phyloP scores from a whole-genome alignment of 1,140 invertebrate species.

The Caerostris extrusa region DNA sequence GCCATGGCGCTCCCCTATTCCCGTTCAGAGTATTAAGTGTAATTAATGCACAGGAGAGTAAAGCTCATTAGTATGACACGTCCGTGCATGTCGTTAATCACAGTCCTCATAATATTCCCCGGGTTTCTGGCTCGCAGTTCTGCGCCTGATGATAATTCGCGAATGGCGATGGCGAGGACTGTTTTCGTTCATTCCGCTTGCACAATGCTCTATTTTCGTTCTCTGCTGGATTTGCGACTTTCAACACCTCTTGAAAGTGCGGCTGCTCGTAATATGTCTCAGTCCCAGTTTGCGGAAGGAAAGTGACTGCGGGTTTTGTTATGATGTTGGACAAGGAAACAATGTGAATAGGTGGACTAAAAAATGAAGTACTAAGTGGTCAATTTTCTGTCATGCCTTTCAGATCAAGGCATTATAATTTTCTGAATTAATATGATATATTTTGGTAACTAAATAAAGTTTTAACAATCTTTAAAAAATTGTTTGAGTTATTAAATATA shows the following conservation, averaged over 20 bases:
- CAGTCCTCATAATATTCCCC: background rate
- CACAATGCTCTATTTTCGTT: background rate
- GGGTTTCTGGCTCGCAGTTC: background rate
- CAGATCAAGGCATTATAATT: too few relatives aligned
- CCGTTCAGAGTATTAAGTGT: slow-evolving; percentile 5
- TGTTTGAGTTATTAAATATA: too few relatives aligned
- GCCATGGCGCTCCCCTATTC: background rate
- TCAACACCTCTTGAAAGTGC: background rate
- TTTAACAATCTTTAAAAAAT: too few relatives aligned
- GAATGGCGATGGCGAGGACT: background rate
- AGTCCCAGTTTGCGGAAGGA: too few relatives aligned
- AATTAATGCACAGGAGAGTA: slow-evolving; percentile 44
- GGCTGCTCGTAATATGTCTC: background rate
- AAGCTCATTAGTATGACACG: slow-evolving; percentile 39
- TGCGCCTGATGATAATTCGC: background rate
- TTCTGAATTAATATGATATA: too few relatives aligned
- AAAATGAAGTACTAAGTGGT: too few relatives aligned
- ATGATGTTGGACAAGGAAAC: too few relatives aligned
- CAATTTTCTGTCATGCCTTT: too few relatives aligned
- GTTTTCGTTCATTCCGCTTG: background rate
- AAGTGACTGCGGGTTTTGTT: too few relatives aligned
- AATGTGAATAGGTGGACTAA: too few relatives aligned
- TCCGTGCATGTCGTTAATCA: slow-evolving; percentile 26
- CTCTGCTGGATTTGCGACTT: background rate
- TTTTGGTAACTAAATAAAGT: too few relatives aligned